Evolutionary conservation across 53 echinoderm and acorn worm species (phyloP), one percentile per base, ranked within the genome.

Genomic region (Apostichopus leukothele): DNA sequence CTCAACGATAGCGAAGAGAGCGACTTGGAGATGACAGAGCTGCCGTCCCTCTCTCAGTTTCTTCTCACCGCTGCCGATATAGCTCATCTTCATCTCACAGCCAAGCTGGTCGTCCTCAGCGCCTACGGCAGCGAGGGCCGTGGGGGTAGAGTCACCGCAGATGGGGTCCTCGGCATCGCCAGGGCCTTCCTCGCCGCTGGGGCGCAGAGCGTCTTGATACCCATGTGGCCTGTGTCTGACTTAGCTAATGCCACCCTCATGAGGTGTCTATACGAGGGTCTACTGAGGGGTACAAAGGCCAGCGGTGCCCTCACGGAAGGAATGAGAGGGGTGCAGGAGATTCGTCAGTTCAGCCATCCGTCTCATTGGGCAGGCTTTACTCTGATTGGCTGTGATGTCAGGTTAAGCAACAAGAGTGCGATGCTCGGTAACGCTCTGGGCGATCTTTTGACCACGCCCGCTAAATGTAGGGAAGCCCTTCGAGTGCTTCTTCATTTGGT

Each of bases 361-460:
- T 94, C 99, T 78, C 94, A 96, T 88, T 99, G 99, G 99, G 93
- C 99, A 6, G 95, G 99, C 25, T 99, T 94, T 74, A 93, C 92
- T 80, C 90, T 99, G 22, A 89, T 99, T 53, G 99, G 99, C 63
- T 94, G 93, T 76, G 95, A 98, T 67, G 91, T 96, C n/a, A 78
- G 95, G 88, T 89, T 98, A 83, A 98, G 95, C 75, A 99, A 96
- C 81, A 99, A 99, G 91, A 99, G 95, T 68, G 96, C 95, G 61
- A 99, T 99, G 99, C 92, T 99, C 88, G 99, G 99, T 27, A 99
- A 99, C 57, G 99, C 99, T 54, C 92, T 99, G 2, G 96, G 94
- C 0, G 99, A 99, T 87, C 83, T 99, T 50, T 87, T 99, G 86
- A 94, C 93, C 75, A 96, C 95, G 7, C 99, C 99, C 59, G 91